A percentile compares a stretch with the other conserved stretches of the same genome.
These are phyloP conservation scores for Propsilocerus akamusi DNA, from an alignment of 1,140 invertebrate species.

Conservation along the genomic window DNA sequence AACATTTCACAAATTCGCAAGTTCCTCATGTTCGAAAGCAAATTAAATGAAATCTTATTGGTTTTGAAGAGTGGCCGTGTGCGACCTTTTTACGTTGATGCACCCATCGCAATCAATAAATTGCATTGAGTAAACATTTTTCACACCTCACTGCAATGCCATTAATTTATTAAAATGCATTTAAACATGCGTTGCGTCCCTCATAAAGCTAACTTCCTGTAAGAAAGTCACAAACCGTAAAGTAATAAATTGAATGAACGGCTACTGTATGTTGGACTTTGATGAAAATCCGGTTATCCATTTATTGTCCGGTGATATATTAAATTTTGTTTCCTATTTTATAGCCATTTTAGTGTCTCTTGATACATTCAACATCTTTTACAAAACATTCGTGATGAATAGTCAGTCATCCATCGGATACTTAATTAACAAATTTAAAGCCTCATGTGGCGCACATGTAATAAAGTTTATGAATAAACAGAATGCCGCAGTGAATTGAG, in stretches of 20 bases:
- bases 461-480: background rate
- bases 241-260: background rate
- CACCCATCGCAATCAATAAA: no score
- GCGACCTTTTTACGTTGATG: no score
- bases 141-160: background rate
- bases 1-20: no score
- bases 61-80: no score
- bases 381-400: background rate
- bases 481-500: background rate
- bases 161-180: background rate
- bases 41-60: no score
- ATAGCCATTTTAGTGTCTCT: background rate
- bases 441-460: background rate
- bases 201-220: background rate
- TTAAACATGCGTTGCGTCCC: no score
- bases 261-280: background rate
- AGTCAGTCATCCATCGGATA: background rate
- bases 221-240: background rate
- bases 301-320: no score
- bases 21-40: no score
- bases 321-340: background rate
- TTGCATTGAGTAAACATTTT: background rate
- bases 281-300: no score
- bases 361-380: background rate
- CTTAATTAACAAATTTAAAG: background rate